phyloP scores from a whole-genome alignment of 2,113 vertebrate genomes.

The Collichthys lucidus region DNA sequence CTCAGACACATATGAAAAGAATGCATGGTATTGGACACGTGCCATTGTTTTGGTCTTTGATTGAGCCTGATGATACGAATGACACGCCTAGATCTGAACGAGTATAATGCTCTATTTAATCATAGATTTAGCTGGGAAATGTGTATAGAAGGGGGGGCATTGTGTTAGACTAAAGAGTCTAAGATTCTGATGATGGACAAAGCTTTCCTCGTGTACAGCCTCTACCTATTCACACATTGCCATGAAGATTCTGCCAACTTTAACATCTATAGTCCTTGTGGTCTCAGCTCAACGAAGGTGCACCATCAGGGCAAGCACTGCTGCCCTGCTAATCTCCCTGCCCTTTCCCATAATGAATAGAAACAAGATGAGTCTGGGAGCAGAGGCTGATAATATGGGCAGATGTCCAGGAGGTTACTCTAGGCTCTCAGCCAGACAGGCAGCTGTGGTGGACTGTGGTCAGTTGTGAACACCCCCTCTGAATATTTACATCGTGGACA shows the following conservation, averaged over 20 bases:
- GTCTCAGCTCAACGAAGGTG: slow-evolving; percentile 41
- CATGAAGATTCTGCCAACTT: slow-evolving; percentile 31
- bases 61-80: slow-evolving; percentile 4
- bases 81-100: neutral
- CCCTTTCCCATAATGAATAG: slow-evolving; percentile 70
- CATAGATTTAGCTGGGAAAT: slow-evolving; percentile 7
- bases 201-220: neutral
- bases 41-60: slow-evolving; percentile 25
- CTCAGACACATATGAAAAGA: slow-evolving; percentile 1
- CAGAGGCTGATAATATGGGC: slow-evolving; percentile 74
- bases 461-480: slow-evolving; percentile 53
- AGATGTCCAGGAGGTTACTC: slow-evolving; percentile 78
- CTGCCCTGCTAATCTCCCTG: slow-evolving; percentile 62
- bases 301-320: slow-evolving; percentile 47
- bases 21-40: slow-evolving; percentile 1
- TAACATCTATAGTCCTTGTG: slow-evolving; percentile 22
- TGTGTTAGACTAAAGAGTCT: neutral
- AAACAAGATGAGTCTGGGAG: slow-evolving; percentile 67
- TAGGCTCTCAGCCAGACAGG: slow-evolving; percentile 70
- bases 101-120: slow-evolving; percentile 4
- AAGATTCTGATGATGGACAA: neutral
- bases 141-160: neutral
- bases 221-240: neutral
- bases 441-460: slow-evolving; percentile 70
- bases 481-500: slow-evolving; percentile 72